Evolutionary conservation across 2,113 vertebrate genomes (phyloP).

Genomic region (Stegostoma tigrinum): DNA sequence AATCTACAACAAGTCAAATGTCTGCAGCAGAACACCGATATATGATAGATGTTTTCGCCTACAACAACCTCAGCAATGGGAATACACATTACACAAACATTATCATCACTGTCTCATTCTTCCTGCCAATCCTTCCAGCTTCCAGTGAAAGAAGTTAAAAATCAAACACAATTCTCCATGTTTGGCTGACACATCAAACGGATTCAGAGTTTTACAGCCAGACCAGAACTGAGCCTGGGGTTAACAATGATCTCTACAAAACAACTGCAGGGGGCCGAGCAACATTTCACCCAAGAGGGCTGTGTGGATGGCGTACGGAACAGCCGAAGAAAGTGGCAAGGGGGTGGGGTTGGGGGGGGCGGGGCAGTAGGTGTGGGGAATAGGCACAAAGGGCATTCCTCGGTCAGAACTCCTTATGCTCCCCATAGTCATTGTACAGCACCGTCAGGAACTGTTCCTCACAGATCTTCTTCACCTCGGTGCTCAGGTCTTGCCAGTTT

Average conservation of each 20-base stretch:
- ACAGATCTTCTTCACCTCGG: conserved; percentile 85
- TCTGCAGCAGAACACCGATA: background rate
- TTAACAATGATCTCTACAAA: background rate
- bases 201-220: background rate
- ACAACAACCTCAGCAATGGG: background rate
- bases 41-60: too few relatives aligned
- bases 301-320: background rate
- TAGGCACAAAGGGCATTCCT: background rate
- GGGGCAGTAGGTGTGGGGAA: too few relatives aligned
- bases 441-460: conserved; percentile 84
- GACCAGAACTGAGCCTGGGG: background rate
- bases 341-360: background rate
- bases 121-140: background rate
- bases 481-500: conserved; percentile 82
- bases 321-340: too few relatives aligned
- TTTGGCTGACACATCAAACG: background rate
- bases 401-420: conserved; percentile 79
- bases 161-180: background rate
- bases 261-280: background rate
- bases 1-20: background rate
- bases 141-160: background rate
- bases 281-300: conserved; percentile 11
- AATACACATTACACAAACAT: background rate
- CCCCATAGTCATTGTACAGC: conserved; percentile 92
- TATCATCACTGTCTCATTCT: background rate